These are phyloP conservation scores for Metridium senile DNA, from an alignment of 92 coral and sea anemone genomes.

Conservation along the genomic window DNA sequence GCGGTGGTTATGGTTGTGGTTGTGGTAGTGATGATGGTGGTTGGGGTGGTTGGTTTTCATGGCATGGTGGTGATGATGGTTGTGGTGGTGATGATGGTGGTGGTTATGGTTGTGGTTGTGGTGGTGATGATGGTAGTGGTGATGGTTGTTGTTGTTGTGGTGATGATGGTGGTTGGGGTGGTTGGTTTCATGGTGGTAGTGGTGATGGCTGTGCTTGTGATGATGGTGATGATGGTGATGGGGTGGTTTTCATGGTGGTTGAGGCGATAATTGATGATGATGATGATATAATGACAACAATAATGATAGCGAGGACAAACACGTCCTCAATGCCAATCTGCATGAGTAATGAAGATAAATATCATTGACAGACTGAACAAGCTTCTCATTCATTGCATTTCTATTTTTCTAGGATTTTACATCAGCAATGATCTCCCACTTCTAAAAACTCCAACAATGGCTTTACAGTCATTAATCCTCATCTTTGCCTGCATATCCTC, in stretches of 20 bases:
- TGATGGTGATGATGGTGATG: not conserved
- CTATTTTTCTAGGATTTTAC: not conserved
- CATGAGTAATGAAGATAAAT: no score
- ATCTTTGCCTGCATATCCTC: not conserved
- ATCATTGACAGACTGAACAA: no score
- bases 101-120: not conserved
- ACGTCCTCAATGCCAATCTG: no score
- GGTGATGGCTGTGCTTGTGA: not conserved
- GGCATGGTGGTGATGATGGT: not conserved
- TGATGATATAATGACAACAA: no score
- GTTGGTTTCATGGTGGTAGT: not conserved
- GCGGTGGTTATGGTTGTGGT: not conserved
- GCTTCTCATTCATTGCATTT: no score
- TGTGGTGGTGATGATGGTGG: not conserved
- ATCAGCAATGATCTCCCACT: not conserved
- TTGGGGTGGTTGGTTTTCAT: no score
- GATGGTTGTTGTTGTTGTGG: not conserved
- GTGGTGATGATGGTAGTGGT: not conserved
- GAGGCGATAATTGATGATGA: no score
- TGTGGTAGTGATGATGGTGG: not conserved
- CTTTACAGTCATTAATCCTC: not conserved
- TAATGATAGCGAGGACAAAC: no score
- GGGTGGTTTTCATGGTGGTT: no score
- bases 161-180: not conserved
- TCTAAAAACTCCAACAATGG: not conserved